These are phyloP conservation scores for Atethmia centrago DNA, from an alignment of 2,888 invertebrate species.

Conservation along the genomic window DNA sequence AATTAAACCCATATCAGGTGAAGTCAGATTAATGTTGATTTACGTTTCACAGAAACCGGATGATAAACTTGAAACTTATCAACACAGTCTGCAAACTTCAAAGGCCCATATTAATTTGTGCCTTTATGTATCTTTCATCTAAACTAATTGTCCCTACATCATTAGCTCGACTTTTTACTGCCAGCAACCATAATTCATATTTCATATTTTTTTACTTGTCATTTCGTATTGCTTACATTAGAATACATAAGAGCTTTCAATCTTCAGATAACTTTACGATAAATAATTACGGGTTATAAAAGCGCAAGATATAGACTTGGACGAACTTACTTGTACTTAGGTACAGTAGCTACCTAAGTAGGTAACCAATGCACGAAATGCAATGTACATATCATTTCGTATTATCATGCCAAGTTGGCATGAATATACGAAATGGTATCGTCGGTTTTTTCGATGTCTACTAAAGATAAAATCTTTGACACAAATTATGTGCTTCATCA, in stretches of 20 bases:
- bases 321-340: background rate
- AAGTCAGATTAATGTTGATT: background rate
- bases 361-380: no score
- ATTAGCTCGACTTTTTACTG: constrained; percentile 7
- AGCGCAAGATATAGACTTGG: background rate
- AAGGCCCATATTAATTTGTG: background rate
- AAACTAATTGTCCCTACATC: background rate
- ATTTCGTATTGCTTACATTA: constrained; percentile 1
- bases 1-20: background rate
- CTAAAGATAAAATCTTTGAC: constrained; percentile 9
- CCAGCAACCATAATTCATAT: constrained; percentile 3
- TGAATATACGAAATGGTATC: constrained; percentile 10
- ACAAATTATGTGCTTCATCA: constrained; percentile 4
- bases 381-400: no score
- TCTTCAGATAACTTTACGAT: background rate
- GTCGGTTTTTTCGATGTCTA: background rate
- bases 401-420: no score
- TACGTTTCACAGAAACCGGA: background rate
- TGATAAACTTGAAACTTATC: background rate
- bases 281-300: background rate
- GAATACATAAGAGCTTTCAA: background rate
- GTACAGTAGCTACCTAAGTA: background rate
- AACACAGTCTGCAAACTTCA: background rate
- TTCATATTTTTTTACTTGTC: no score
- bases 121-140: background rate